Base-by-base conservation (phyloP, 2,113 vertebrate genomes). In the Trematomus loennbergii region DNA sequence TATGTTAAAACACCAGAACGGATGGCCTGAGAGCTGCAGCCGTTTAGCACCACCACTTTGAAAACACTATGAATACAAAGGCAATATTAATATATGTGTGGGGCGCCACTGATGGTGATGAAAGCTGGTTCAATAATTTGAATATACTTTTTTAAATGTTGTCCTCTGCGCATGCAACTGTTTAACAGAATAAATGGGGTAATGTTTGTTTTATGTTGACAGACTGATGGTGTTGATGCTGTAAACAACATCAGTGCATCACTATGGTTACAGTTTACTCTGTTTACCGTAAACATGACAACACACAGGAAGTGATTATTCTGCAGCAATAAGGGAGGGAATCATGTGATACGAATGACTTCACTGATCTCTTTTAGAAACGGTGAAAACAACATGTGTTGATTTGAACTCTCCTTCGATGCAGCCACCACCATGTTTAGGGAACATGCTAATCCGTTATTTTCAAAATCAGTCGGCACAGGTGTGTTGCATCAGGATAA, bases 251-350 rank as follows among this genome's bases (percentile, higher is more conserved):
- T 40, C 36, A 40, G 36, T 5, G 36, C 36, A 40, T 40, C 36
- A 1, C 36, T 8, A 40, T 40, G 36, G 36, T 40, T 8, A 40
- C 18, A 55, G n/a, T 53, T 43, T 20, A 20, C 18, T 64, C 33
- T 63, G 62, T 83, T 83, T 65, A 59, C 17, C 12, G 36, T 59
- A 46, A 69, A 40, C 36, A 57, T 12, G 33, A 58, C 18, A 52
- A 48, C 46, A 40, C 36, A 52, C 33, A 43, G 58, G 63, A 68
- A 43, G 15, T 8, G 33, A 5, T 4, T 1, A 45, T 45, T 53
- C 53, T 74, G 17, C 18, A 25, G 45, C 60, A 33, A 66, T 11
- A 18, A 11, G 20, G 40, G 29, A 64, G 45, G 16, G 17, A 45
- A 25, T 22, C 58, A 54, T 33, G 12, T 59, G 22, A 11, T 6